phyloP scores from a whole-genome alignment of 2,113 vertebrate species.

The Ascaphus truei region DNA sequence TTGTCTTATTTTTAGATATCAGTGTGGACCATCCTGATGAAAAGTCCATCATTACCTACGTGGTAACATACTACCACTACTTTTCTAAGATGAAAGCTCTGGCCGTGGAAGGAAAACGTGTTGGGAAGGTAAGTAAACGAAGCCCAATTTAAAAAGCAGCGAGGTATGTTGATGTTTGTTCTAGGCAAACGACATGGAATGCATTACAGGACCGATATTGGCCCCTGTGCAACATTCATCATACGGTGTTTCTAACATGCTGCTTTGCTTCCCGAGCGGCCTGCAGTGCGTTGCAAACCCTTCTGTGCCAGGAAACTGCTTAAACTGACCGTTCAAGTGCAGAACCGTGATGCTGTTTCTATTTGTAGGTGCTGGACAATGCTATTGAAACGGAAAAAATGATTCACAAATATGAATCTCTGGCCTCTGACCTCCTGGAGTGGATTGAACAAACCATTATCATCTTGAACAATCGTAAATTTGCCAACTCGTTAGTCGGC shows the following conservation, averaged over 20 bases:
- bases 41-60: conserved; percentile 96
- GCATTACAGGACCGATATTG: too few relatives aligned
- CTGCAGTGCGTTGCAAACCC: too few relatives aligned
- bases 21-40: conserved; percentile 96
- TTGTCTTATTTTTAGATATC: conserved; percentile 76
- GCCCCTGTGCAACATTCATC: not conserved
- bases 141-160: too few relatives aligned
- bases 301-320: too few relatives aligned
- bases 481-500: conserved; percentile 88
- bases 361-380: conserved; percentile 83
- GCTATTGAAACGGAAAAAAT: conserved; percentile 96
- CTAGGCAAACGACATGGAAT: too few relatives aligned
- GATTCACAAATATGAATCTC: conserved; percentile 92
- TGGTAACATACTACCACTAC: conserved; percentile 97
- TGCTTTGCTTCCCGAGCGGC: too few relatives aligned
- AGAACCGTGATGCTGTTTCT: too few relatives aligned
- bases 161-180: too few relatives aligned
- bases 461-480: conserved; percentile 96
- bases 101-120: conserved; percentile 94
- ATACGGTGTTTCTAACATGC: fast-evolving
- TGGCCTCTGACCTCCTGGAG: conserved; percentile 92
- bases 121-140: conserved; percentile 80
- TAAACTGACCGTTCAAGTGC: too few relatives aligned
- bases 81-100: conserved; percentile 98
- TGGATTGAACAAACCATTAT: conserved; percentile 98